phyloP scores from a whole-genome alignment of 1,140 invertebrate genomes.

The Neelides sp. region DNA sequence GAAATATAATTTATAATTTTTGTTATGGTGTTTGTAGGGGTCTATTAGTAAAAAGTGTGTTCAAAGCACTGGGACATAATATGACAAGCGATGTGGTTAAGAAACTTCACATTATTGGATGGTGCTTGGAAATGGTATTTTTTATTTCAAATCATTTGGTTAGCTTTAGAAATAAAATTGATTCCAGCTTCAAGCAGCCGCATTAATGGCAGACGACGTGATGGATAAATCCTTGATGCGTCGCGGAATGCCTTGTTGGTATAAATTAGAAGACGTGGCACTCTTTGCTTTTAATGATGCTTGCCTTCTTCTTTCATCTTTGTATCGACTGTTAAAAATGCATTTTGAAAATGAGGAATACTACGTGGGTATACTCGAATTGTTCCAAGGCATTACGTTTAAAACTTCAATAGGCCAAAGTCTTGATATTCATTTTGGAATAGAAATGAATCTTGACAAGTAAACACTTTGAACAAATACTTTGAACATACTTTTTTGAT shows the following conservation, averaged over 20 bases:
- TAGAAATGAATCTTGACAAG: slow-evolving; percentile 17
- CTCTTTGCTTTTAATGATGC: slow-evolving; percentile 76
- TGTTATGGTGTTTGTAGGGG: too few species aligned
- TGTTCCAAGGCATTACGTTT: slow-evolving; percentile 61
- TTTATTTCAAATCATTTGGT: neutral
- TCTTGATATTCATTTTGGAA: neutral
- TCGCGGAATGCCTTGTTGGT: slow-evolving; percentile 83
- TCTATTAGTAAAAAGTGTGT: too few species aligned
- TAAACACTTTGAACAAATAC: slow-evolving; percentile 12
- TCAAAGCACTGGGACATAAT: too few species aligned
- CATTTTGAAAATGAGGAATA: slow-evolving; percentile 63
- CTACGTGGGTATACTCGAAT: slow-evolving; percentile 65
- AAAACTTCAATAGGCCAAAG: slow-evolving; percentile 10
- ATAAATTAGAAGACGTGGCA: slow-evolving; percentile 63
- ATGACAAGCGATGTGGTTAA: neutral
- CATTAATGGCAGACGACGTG: slow-evolving; percentile 78
- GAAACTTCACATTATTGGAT: slow-evolving; percentile 32
- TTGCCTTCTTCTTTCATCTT: too few species aligned
- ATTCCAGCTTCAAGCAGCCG: slow-evolving; percentile 55
- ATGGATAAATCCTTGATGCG: slow-evolving; percentile 74
- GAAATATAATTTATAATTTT: too few species aligned
- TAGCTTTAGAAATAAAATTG: slow-evolving; percentile 3
- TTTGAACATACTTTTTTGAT: too few species aligned
- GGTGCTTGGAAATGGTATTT: slow-evolving; percentile 19
- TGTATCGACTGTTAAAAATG: slow-evolving; percentile 63